These are phyloP conservation scores for Pasiphila rectangulata DNA, from an alignment of 2,888 invertebrate genomes.

Conservation along the genomic window DNA sequence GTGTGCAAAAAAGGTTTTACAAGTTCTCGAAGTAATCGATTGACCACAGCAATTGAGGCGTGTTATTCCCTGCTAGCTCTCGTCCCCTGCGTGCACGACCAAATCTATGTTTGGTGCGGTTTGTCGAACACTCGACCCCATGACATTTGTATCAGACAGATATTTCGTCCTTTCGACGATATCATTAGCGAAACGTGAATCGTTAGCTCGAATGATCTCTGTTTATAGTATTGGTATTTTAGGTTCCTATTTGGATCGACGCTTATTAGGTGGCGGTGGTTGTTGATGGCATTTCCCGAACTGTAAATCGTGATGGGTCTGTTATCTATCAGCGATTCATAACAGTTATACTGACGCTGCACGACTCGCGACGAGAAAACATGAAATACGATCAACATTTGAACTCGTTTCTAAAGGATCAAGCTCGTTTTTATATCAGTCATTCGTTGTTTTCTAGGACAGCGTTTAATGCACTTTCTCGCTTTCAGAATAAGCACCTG, in stretches of 20 bases:
- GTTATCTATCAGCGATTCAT: background rate
- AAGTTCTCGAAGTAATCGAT: background rate
- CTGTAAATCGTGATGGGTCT: conserved; percentile 11
- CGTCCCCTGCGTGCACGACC: conserved; percentile 7
- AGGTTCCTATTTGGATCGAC: conserved; percentile 13
- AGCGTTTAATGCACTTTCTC: background rate
- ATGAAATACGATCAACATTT: background rate
- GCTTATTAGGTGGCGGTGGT: conserved; percentile 16
- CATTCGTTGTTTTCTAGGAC: background rate
- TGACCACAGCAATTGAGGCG: background rate
- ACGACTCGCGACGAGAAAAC: conserved; percentile 3
- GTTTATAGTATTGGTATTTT: conserved; percentile 32
- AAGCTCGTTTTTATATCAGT: background rate
- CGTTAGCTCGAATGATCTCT: conserved; percentile 28
- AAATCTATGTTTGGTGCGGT: conserved; percentile 29
- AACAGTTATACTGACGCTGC: conserved; percentile 1
- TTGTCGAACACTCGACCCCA: conserved; percentile 23
- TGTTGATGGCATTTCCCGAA: conserved; percentile 13
- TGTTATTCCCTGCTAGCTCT: background rate
- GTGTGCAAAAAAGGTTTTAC: no score
- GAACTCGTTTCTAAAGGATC: background rate
- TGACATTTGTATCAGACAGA: conserved; percentile 28
- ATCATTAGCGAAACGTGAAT: conserved; percentile 35
- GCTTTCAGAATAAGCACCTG: background rate
- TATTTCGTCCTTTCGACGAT: conserved; percentile 31